Base-by-base conservation (phyloP, 2,113 vertebrate species). In the Helogale parvula region DNA sequence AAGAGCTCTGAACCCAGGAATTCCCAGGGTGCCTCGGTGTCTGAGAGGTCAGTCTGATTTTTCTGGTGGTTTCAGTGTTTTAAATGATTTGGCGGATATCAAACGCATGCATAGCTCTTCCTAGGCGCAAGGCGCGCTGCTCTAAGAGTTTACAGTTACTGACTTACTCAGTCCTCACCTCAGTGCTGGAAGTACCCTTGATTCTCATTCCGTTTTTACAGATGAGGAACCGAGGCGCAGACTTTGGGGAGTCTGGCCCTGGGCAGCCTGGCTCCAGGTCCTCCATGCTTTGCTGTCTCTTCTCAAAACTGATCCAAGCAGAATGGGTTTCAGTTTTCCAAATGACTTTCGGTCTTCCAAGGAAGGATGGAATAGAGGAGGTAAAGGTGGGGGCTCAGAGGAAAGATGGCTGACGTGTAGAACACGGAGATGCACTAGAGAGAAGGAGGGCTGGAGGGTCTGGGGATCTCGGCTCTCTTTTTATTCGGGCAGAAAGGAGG, bases 261-360 rank as follows among this genome's bases (percentile, higher is more conserved):
- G 17, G 25, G 17, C 12, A 35, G n/a, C 4, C 66, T 7, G 16
- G 9, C 9, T 41, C 38, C 14, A 7, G 35, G 0, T 52, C 0
- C 1, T 9, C 25, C 33, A 0, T 0, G 0, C 29, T 17, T 0
- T 31, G 33, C n/a, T 52, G 35, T 50, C 52, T 21, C 60, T 27
- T 35, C 31, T 63, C 68, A 54, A 76, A 60, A 35, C 6, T 7
- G 65, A 76, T 38, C 66, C 52, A 35, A 71, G 27, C 17, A 38
- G 38, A 76, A 77, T 6, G 8, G 33, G 14, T 14, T 92, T 90
- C 33, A 6, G 8, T 41, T 16, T 80, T 2, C 68, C n/a, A 63
- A 45, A 38, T 5, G 50, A 8, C 29, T 85, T 86, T 66, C 35
- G 12, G 5, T 47, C 84, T 79, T 87, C 68, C 29, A 41, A 25